Conservation (phyloP, 2,113 vertebrate species). For the Cheilinus undulatus region DNA sequence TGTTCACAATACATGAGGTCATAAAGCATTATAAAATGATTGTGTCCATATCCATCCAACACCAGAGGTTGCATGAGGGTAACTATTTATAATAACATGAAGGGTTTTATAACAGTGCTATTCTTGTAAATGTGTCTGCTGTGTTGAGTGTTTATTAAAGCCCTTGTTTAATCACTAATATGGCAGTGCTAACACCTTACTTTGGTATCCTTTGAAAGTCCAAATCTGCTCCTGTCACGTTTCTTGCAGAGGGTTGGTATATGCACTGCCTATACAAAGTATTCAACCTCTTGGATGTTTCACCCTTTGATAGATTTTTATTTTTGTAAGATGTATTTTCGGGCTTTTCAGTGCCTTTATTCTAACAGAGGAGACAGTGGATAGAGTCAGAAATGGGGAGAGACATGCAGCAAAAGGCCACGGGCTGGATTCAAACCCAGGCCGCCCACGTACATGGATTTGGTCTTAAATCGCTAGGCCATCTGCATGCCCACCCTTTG, state of each 20-base stretch:
- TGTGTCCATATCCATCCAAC: conserved; percentile 7
- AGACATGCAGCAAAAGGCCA: too few species aligned
- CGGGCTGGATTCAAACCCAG: too few species aligned
- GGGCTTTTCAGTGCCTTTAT: too few species aligned
- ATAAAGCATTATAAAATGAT: background rate
- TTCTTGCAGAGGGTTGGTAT: background rate
- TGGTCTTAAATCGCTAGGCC: too few species aligned
- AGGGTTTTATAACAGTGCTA: conserved; percentile 1
- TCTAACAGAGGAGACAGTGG: too few species aligned
- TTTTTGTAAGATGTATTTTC: too few species aligned
- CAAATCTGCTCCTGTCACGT: background rate
- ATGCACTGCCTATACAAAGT: too few species aligned
- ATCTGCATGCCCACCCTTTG: too few species aligned
- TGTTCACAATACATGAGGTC: background rate
- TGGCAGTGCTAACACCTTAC: background rate
- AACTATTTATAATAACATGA: background rate
- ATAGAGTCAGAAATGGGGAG: too few species aligned
- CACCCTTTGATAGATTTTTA: too few species aligned
- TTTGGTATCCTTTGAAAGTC: background rate
- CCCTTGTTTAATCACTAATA: background rate
- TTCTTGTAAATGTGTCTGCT: conserved; percentile 3
- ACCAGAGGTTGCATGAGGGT: conserved; percentile 3
- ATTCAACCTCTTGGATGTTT: too few species aligned
- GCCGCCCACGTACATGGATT: too few species aligned
- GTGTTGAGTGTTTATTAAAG: background rate